These are phyloP conservation scores for Ophonus ardosiacus DNA, from an alignment of 2,888 invertebrate genomes.

Conservation along the genomic window DNA sequence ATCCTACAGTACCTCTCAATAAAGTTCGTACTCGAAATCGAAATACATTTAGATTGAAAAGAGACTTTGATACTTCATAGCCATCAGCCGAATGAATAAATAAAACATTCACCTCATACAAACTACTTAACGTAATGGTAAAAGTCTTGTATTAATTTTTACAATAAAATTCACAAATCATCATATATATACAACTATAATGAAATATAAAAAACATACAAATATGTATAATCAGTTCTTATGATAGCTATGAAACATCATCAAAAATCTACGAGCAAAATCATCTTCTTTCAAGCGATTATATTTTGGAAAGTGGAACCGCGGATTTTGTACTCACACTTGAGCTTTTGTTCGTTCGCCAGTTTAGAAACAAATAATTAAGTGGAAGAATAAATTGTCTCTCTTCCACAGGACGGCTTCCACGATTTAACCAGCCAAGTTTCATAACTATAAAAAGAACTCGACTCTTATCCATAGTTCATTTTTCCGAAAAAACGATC, in stretches of 20 bases:
- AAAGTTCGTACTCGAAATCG: neutral
- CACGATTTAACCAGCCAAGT: neutral
- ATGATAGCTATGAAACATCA: conserved; percentile 56
- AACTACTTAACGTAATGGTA: conserved; percentile 50
- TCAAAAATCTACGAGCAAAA: conserved; percentile 32
- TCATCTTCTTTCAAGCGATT: conserved; percentile 47
- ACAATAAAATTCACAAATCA: conserved; percentile 51
- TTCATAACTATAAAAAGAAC: neutral
- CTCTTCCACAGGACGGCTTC: neutral
- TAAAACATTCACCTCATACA: conserved; percentile 23
- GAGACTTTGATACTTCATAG: conserved; percentile 35
- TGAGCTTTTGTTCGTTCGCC: neutral
- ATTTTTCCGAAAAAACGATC: no score
- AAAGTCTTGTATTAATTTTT: conserved; percentile 45
- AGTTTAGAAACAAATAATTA: neutral
- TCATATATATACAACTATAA: conserved; percentile 39
- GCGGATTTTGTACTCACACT: conserved; percentile 14
- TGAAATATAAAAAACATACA: conserved; percentile 44
- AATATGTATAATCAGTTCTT: conserved; percentile 13
- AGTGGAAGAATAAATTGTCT: no score
- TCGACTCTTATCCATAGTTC: no score
- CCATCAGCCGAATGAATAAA: conserved; percentile 35
- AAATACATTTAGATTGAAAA: conserved; percentile 37
- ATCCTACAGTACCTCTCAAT: conserved; percentile 4
- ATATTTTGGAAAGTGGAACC: conserved; percentile 8